Base-by-base conservation (phyloP, 1,140 invertebrate species). In the Oedothorax gibbosus region DNA sequence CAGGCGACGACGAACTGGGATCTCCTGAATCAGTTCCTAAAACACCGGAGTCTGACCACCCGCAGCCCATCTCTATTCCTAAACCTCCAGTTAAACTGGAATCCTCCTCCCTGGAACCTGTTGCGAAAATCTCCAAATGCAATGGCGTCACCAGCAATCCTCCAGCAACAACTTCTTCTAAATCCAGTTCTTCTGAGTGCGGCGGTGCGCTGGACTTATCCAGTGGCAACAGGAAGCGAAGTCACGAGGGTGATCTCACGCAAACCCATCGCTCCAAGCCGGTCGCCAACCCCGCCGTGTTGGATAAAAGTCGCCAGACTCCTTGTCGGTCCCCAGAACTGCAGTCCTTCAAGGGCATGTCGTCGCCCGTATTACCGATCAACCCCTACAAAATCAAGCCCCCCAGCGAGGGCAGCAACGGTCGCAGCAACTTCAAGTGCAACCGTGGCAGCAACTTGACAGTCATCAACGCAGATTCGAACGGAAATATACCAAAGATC, bases 241-340 rank as follows among this genome's bases (percentile, higher is more conserved):
- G 18, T 21, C 79, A 73, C 21, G 64, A 76, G 12, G 57, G 62
- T 5, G 80, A 83, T 2, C 4, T 54, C 20, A 53, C 69, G 14
- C 14, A 62, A 2, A 60, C 35, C n/a, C 79, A 68, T 18, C 78
- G 79, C 18, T 62, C 85, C 50, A 86, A 79, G 20, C 86, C 76
- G 12, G 79, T 82, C 20, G 86, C 80, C 7, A 86, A 86, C 53
- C 86, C 86, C 12, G 73, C 86, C 7, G 86, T 86, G 50, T 73
- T 86, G 49, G 86, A 86, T 54, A 84, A 86, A 60, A 80, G 50
- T 15, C 72, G 86, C 12, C 75, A 83, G n/a, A 73, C 78, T 1
- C 64, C 60, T 20, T 72, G 62, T n/a, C 68, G 49, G n/a, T 20
- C 66, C 7, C 73, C 73, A 7, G 64, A 68, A 10, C 73, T 78